Evolutionary conservation across 1,140 invertebrate genomes (phyloP), one percentile per base, ranked within the genome.

Genomic region (Zaprionus kolodkinae): DNA sequence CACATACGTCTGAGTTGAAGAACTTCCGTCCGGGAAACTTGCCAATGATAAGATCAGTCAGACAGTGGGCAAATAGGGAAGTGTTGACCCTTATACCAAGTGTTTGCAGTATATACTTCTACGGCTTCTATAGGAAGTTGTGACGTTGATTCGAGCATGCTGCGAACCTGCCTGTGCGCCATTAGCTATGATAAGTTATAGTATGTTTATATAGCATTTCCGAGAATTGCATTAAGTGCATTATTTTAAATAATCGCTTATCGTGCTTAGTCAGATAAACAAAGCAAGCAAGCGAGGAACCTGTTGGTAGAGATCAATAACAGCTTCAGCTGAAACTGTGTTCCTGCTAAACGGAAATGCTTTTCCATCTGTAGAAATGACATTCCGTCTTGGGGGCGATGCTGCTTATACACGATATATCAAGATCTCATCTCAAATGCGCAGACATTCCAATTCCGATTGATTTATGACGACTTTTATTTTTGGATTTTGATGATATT

Each of bases 311-410:
- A 60, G 66, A 68, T 80, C 77, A 13, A 15, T 9, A 43, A 40
- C 12, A 70, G 57, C 9, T 78, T 81, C 64, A 52, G 30, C 40
- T 11, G 72, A 79, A 86, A 38, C 40, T 50, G 6, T 63, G 27
- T 79, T 72, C 40, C 76, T 79, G 68, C 35, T 67, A 80, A 87
- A 88, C 84, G 83, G 83, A 87, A 87, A 88, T 87, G 67, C 77
- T 84, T 87, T 69, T 77, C 59, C 54, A 59, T 4, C 38, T 54
- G 65, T 52, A 65, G 59, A 56, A 13, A 35, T 12, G 60, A 61
- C 21, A 17, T n/a, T 17, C n/a, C 27, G 55, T 43, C 48, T 60
- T 60, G 65, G 64, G 64, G 74, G 62, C 10, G 36, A 11, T 15
- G 36, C 55, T 21, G 62, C n/a, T n/a, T 45, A 45, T 45, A 45